Evolutionary conservation across 1,140 invertebrate species (phyloP).

Genomic region (Phymorhynchus buccinoides): DNA sequence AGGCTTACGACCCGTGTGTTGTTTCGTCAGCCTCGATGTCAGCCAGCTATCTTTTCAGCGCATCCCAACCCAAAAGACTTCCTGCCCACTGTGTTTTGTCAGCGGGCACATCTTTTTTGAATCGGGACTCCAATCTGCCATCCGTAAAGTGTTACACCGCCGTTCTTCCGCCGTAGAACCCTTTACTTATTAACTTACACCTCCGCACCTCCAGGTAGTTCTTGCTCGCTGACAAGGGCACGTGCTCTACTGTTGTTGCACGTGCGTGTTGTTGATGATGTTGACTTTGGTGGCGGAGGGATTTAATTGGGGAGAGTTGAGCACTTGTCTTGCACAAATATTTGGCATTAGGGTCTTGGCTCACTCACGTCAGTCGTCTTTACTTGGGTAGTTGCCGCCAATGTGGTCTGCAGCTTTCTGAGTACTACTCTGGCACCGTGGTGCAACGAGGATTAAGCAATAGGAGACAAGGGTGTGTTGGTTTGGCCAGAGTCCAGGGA

Average conservation of each 20-base stretch:
- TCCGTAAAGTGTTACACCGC: conserved; percentile 30
- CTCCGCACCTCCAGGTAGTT: no score
- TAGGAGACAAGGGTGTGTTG: background rate
- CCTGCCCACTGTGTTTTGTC: background rate
- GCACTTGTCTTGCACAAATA: conserved; percentile 36
- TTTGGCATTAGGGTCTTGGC: conserved; percentile 25
- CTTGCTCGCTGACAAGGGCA: background rate
- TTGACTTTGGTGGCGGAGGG: conserved; percentile 19
- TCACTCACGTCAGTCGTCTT: no score
- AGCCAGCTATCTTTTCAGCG: conserved; percentile 10
- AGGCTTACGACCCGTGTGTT: background rate
- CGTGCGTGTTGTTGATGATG: conserved; percentile 30
- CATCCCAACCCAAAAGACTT: conserved; percentile 14
- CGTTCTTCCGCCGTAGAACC: background rate
- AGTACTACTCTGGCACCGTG: background rate
- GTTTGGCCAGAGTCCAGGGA: background rate
- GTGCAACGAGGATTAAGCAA: no score
- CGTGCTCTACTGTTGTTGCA: conserved; percentile 27
- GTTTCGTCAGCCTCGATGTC: no score
- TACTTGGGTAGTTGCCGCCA: no score
- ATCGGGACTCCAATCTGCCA: conserved; percentile 6
- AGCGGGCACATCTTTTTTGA: conserved; percentile 3
- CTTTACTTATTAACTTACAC: background rate
- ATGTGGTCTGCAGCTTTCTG: background rate
- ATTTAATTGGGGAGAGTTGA: conserved; percentile 32